phyloP scores from a whole-genome alignment of 1,140 invertebrate genomes.

The Helicoverpa armigera region DNA sequence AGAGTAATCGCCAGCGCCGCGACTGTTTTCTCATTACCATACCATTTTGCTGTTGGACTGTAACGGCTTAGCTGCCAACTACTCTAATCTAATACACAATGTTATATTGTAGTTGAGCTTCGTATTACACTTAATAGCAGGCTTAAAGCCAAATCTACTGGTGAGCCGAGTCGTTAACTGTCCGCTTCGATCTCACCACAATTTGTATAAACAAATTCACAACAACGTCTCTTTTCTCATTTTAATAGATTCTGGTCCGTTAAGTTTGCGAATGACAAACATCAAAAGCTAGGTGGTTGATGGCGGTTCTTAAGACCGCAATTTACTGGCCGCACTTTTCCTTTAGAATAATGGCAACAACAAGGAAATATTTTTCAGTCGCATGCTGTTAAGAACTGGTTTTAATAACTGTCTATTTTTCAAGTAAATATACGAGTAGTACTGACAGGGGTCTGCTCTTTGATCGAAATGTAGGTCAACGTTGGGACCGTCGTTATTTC shows the following conservation, averaged over 20 bases:
- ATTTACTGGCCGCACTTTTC: conserved; percentile 30
- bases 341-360: conserved; percentile 30
- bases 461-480: conserved; percentile 39
- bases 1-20: conserved; percentile 68
- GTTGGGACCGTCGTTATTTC: conserved; percentile 4
- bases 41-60: conserved; percentile 59
- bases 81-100: conserved; percentile 1
- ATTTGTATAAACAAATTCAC: conserved; percentile 17
- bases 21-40: conserved; percentile 74
- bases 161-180: background rate
- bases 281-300: conserved; percentile 39
- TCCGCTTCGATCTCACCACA: background rate
- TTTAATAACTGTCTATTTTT: conserved; percentile 39
- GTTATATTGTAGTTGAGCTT: background rate
- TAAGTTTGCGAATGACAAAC: conserved; percentile 32
- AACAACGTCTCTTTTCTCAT: background rate
- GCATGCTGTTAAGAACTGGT: conserved; percentile 30
- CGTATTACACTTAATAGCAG: conserved; percentile 22
- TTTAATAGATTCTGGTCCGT: conserved; percentile 26
- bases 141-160: conserved; percentile 22
- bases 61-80: conserved; percentile 25
- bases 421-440: conserved; percentile 38
- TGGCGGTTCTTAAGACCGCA: conserved; percentile 31
- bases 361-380: conserved; percentile 43
- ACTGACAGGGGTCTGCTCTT: conserved; percentile 38